Conservation (phyloP, 2,797 vertebrate species). For the Ataeniobius toweri region DNA sequence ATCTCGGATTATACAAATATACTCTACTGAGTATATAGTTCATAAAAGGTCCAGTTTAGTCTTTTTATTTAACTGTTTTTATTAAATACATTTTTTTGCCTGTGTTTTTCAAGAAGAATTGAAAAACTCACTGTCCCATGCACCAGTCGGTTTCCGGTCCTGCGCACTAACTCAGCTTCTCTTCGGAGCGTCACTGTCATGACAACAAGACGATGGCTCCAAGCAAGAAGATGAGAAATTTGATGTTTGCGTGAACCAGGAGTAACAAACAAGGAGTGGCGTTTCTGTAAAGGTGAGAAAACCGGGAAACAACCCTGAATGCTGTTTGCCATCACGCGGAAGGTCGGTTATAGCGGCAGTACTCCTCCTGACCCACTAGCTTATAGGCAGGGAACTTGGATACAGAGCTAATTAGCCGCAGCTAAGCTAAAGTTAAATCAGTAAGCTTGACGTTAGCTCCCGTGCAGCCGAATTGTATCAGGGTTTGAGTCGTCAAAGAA, state of each 20-base stretch:
- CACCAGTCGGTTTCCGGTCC: constrained; percentile 33
- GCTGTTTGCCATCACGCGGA: too few relatives aligned
- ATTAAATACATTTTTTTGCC: too few relatives aligned
- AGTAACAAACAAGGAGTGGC: constrained; percentile 11
- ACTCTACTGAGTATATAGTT: not conserved
- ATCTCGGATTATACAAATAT: not conserved
- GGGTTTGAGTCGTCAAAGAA: too few relatives aligned
- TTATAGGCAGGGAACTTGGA: constrained; percentile 29
- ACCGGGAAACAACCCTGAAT: not conserved
- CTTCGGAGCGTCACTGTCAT: constrained; percentile 77
- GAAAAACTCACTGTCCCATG: constrained; percentile 56
- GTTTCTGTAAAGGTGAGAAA: constrained; percentile 42
- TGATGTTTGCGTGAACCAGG: constrained; percentile 52
- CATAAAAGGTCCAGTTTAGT: not conserved
- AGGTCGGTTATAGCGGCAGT: not conserved
- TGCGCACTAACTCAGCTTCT: constrained; percentile 55
- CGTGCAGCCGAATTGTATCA: constrained; percentile 2
- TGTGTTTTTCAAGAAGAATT: not conserved
- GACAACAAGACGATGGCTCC: constrained; percentile 80
- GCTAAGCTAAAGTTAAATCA: constrained; percentile 68
- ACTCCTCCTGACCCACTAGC: constrained; percentile 14
- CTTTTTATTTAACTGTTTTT: not conserved
- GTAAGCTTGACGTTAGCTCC: constrained; percentile 29
- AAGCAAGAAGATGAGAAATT: constrained; percentile 56
- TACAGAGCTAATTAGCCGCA: constrained; percentile 55